Evolutionary conservation across 2,113 vertebrate genomes (phyloP).

Genomic region (Rhinichthys klamathensis): DNA sequence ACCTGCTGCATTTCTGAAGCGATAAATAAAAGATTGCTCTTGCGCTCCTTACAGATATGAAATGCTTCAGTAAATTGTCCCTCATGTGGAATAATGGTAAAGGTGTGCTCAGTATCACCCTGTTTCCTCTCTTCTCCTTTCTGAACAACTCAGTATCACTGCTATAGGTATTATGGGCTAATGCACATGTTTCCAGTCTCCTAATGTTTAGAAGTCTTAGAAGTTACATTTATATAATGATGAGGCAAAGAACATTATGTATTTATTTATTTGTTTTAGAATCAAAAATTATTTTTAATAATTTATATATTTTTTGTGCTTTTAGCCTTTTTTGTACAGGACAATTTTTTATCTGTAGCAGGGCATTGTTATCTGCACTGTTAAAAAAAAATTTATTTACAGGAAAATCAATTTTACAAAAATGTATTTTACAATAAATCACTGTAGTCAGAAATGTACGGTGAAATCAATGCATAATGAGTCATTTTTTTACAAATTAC

Average conservation of each 20-base stretch:
- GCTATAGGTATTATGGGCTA: conserved; percentile 15
- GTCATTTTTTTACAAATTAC: no score
- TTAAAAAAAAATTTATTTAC: no score
- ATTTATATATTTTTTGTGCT: neutral
- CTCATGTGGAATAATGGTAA: conserved; percentile 64
- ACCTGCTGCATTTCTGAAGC: conserved; percentile 55
- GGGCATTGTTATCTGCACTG: no score
- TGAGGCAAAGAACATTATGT: no score
- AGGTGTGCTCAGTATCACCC: conserved; percentile 52
- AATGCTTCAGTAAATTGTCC: conserved; percentile 54
- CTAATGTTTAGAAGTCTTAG: neutral
- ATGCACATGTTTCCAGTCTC: neutral
- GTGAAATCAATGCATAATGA: no score
- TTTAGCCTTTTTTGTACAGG: no score
- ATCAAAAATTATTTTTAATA: no score
- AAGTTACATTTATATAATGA: conserved; percentile 9
- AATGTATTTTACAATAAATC: no score
- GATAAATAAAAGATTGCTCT: conserved; percentile 68
- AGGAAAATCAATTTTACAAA: no score
- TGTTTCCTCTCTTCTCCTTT: conserved; percentile 33
- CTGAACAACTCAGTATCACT: conserved; percentile 7
- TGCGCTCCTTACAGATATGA: conserved; percentile 38
- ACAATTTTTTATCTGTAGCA: no score
- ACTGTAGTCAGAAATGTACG: no score
- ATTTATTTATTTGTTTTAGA: no score